Conservation (phyloP, 1,140 invertebrate genomes). For the Ylistrum balloti region DNA sequence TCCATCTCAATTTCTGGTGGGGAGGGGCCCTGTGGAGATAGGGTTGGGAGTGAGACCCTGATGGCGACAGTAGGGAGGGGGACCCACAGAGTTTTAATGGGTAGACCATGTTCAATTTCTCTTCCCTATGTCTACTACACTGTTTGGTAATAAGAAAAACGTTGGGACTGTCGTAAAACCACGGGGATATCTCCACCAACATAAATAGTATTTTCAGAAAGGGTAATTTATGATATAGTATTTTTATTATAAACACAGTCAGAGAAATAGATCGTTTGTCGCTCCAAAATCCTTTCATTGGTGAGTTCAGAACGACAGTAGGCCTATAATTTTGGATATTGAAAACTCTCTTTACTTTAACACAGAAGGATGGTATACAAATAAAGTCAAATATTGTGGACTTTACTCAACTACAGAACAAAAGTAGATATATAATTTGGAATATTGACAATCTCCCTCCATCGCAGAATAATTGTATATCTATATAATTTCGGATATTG, state of each 20-base stretch:
- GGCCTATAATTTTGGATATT: too few species aligned
- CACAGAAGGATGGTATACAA: too few species aligned
- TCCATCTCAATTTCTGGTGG: constrained; percentile 21
- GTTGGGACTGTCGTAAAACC: constrained; percentile 23
- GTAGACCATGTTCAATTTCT: neutral
- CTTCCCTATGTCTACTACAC: neutral
- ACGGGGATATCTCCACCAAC: neutral
- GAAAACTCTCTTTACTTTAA: too few species aligned
- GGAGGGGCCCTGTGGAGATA: constrained; percentile 2
- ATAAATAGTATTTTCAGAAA: neutral
- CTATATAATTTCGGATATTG: too few species aligned
- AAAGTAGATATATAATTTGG: too few species aligned
- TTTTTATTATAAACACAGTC: constrained; percentile 21
- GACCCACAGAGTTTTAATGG: constrained; percentile 1
- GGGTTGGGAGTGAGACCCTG: neutral
- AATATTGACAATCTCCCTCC: too few species aligned
- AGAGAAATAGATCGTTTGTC: constrained; percentile 8
- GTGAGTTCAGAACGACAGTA: neutral
- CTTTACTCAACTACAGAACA: too few species aligned
- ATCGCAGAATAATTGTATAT: too few species aligned
- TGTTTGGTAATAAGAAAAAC: constrained; percentile 26
- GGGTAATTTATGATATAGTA: neutral
- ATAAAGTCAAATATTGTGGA: too few species aligned
- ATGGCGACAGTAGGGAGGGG: neutral
- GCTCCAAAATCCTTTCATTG: neutral